These are phyloP conservation scores for Trididemnum nubilum DNA, from an alignment of 23 tunicate species.

Conservation along the genomic window DNA sequence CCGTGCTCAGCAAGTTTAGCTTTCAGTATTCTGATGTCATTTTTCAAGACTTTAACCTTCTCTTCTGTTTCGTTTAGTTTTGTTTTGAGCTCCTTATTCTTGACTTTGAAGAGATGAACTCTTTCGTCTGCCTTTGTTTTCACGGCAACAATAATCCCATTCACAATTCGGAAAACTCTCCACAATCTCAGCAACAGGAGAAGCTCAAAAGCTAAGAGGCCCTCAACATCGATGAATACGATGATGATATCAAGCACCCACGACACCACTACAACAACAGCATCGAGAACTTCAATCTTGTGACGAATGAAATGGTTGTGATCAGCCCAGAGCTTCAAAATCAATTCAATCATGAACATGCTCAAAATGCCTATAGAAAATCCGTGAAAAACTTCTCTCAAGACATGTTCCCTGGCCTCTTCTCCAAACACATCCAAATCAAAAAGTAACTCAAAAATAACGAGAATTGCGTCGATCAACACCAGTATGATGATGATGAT, in stretches of 20 bases:
- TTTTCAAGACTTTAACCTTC: neutral
- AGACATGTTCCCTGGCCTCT: conserved; percentile 30
- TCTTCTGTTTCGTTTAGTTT: conserved; percentile 32
- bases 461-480: conserved; percentile 53
- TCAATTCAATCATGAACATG: conserved; percentile 83
- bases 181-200: conserved; percentile 70
- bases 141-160: conserved; percentile 80
- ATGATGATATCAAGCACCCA: conserved; percentile 65
- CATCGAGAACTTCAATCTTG: conserved; percentile 81
- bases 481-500: conserved; percentile 57
- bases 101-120: conserved; percentile 52
- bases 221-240: conserved; percentile 42
- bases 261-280: conserved; percentile 72
- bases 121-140: conserved; percentile 71
- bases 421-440: conserved; percentile 45
- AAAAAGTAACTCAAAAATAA: conserved; percentile 52
- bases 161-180: conserved; percentile 74
- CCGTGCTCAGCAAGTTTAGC: neutral
- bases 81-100: conserved; percentile 25
- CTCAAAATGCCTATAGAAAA: conserved; percentile 67
- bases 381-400: conserved; percentile 66
- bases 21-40: conserved; percentile 7
- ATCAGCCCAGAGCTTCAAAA: conserved; percentile 70
- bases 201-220: conserved; percentile 59
- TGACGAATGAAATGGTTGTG: conserved; percentile 70